Evolutionary conservation across 2,113 vertebrate species (phyloP), one percentile per base, ranked within the genome.

Genomic region (Hypocryptadius cinnamomeus): DNA sequence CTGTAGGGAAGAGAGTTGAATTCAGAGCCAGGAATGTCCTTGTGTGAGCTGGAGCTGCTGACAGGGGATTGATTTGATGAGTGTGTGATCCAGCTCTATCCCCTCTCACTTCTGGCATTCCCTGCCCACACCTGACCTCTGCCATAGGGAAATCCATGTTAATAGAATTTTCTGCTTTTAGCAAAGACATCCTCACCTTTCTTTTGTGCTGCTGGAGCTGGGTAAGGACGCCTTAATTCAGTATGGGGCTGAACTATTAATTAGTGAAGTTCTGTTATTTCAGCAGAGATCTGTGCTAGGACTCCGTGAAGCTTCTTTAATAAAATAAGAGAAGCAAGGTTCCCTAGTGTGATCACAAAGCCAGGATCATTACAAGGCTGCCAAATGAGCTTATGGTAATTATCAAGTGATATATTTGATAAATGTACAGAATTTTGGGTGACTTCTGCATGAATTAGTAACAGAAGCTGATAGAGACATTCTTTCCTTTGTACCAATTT

Each of bases 371-470:
- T 89, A 65, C 27, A 65, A 68, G 47, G 30, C 65, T 96, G 84
- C 92, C 50, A 79, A 65, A 72, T 79, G 84, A 94, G 91, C 63
- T 93, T 87, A 94, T 82, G 78, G 66, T 88, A 91, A 95, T 95
- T 95, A 81, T 91, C 64, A 85, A 94, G 69, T 86, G 77, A 74
- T 94, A 69, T 77, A 70, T 91, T 93, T 74, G 79, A 81, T 92
- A 83, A 84, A n/a, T 74, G 40, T 69, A 39, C 66, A 60, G 44
- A 82, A 79, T 90, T 94, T 92, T 37, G 61, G 70, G 78, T 76
- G 91, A 89, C 21, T 59, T 39, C 42, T 90, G 76, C 57, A 72
- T 76, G 80, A 77, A 89, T 87, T 89, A 79, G 47, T 69, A 85
- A 80, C 33, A 76, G 78, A 76, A 94, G 48, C 69, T 60, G 72